These are phyloP conservation scores for Felis catus DNA, from an alignment of 2,113 vertebrate species.

Conservation along the genomic window F.catus_Fca126_mat1.0 CM031423.1:89197501-89198000, in stretches of 20 bases:
- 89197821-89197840: too few species aligned
- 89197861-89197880: neutral
- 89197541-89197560: neutral
- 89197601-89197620: neutral
- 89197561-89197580: neutral
- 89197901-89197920: neutral
- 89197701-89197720: too few species aligned
- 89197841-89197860: neutral
- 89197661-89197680: fast-evolving
- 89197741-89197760: fast-evolving
- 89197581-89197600: neutral
- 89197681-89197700: neutral
- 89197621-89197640: neutral
- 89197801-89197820: neutral
- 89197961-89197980: neutral
- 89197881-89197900: too few species aligned
- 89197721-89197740: neutral
- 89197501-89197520: fast-evolving
- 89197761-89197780: neutral
- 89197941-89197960: neutral
- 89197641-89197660: neutral
- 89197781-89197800: neutral
- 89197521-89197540: neutral
- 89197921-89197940: neutral
- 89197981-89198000: neutral